These are phyloP conservation scores for Crotalus viridis DNA, from an alignment of 2,113 vertebrate species.

Conservation along the genomic window DNA sequence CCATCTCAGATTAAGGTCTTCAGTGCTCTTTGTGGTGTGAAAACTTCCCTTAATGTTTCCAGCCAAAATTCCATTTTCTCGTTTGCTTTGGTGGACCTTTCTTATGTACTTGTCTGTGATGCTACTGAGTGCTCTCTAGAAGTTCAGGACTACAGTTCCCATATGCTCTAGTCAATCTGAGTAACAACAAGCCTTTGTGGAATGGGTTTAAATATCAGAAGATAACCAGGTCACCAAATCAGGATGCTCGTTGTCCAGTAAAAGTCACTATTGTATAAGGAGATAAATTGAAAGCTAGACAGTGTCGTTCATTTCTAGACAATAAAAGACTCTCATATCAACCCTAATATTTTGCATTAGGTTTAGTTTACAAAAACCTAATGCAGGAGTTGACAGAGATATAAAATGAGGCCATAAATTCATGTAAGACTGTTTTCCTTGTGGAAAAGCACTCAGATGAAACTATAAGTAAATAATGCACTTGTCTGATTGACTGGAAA, in stretches of 20 bases:
- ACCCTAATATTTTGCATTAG: accelerated
- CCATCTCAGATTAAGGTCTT: neutral
- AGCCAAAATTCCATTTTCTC: neutral
- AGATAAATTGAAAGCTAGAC: neutral
- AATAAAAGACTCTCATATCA: neutral
- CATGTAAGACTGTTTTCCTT: too few species aligned
- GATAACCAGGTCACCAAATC: neutral
- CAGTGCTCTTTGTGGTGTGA: neutral
- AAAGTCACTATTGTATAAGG: neutral
- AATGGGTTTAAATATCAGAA: neutral
- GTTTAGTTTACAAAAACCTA: neutral
- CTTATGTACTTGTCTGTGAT: neutral
- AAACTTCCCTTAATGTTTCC: neutral
- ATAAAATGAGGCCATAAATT: neutral
- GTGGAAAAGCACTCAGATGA: accelerated
- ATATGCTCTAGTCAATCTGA: neutral
- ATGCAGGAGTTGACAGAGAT: accelerated
- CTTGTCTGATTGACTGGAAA: neutral
- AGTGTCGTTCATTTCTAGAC: neutral
- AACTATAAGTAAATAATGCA: too few species aligned
- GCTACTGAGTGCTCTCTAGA: neutral
- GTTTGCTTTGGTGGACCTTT: neutral
- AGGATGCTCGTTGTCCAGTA: neutral
- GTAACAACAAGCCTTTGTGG: neutral
- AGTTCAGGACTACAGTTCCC: neutral